Conservation (phyloP, 2,888 invertebrate species). For the Leptinotarsa peninsularis region DNA sequence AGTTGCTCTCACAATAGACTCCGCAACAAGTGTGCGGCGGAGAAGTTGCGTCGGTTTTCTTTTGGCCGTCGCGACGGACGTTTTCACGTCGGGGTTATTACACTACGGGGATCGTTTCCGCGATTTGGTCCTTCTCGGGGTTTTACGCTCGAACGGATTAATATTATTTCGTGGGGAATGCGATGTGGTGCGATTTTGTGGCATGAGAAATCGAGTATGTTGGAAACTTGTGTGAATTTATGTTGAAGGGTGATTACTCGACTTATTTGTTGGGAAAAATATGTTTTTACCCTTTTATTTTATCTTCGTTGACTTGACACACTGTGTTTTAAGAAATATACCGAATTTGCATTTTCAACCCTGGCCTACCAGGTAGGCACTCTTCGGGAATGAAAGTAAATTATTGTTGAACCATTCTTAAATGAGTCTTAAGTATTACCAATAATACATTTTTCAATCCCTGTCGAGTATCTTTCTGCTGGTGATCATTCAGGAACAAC, state of each 20-base stretch:
- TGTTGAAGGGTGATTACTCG: neutral
- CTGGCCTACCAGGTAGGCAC: too few species aligned
- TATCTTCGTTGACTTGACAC: too few species aligned
- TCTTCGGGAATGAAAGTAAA: too few species aligned
- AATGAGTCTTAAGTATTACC: too few species aligned
- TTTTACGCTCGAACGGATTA: slow-evolving; percentile 25
- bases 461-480: too few species aligned
- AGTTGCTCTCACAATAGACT: slow-evolving; percentile 32
- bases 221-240: neutral
- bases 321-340: too few species aligned
- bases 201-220: neutral
- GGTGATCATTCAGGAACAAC: too few species aligned
- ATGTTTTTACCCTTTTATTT: too few species aligned
- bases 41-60: neutral
- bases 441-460: too few species aligned
- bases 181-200: slow-evolving; percentile 17
- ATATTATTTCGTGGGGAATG: slow-evolving; percentile 21
- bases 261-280: too few species aligned
- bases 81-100: slow-evolving; percentile 31
- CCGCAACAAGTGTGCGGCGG: slow-evolving; percentile 34
- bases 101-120: slow-evolving; percentile 31
- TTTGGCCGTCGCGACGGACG: slow-evolving; percentile 22
- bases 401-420: too few species aligned
- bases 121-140: slow-evolving; percentile 16
- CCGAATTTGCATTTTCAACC: too few species aligned